A percentile compares a stretch with the other conserved stretches of the same genome.
These are phyloP conservation scores for Syritta pipiens DNA, from an alignment of 2,888 invertebrate genomes.

Conservation along the genomic window DNA sequence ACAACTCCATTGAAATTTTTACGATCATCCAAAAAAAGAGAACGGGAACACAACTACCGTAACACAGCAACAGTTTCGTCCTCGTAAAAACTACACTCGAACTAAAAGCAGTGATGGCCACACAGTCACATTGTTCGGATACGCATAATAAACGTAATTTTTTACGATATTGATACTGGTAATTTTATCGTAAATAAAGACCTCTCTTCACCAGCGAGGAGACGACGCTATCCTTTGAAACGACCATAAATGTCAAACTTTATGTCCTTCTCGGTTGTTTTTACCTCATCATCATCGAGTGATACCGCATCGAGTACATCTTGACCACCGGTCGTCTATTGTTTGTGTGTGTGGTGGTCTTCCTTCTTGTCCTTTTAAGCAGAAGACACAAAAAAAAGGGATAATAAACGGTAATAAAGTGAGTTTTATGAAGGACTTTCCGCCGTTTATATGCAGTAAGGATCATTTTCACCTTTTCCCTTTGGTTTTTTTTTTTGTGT, in stretches of 20 bases:
- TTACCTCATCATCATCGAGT: slow-evolving; percentile 31
- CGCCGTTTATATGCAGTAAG: slow-evolving; percentile 41
- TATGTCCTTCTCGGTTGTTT: slow-evolving; percentile 52
- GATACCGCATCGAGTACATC: slow-evolving; percentile 29
- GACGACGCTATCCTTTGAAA: slow-evolving; percentile 15
- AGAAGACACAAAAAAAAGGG: slow-evolving; percentile 28
- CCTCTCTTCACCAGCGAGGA: not conserved
- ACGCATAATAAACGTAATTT: slow-evolving; percentile 62
- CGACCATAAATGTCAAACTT: slow-evolving; percentile 58
- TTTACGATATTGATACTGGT: slow-evolving; percentile 62
- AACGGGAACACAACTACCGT: not conserved
- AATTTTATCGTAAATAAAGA: slow-evolving; percentile 46
- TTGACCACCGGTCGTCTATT: slow-evolving; percentile 47
- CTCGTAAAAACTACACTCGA: slow-evolving; percentile 2
- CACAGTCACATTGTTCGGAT: slow-evolving; percentile 15
- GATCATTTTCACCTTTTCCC: slow-evolving; percentile 56
- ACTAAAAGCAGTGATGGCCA: slow-evolving; percentile 19
- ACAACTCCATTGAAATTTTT: slow-evolving; percentile 24
- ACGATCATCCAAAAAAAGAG: slow-evolving; percentile 25
- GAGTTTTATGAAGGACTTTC: slow-evolving; percentile 59
- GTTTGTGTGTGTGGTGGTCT: slow-evolving; percentile 11
- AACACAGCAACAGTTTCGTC: not conserved
- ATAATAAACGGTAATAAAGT: slow-evolving; percentile 65
- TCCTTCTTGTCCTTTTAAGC: slow-evolving; percentile 37
- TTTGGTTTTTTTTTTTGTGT: not conserved